Base-by-base conservation (phyloP, 2,797 vertebrate species). In the Lepus oiostolus region DNA sequence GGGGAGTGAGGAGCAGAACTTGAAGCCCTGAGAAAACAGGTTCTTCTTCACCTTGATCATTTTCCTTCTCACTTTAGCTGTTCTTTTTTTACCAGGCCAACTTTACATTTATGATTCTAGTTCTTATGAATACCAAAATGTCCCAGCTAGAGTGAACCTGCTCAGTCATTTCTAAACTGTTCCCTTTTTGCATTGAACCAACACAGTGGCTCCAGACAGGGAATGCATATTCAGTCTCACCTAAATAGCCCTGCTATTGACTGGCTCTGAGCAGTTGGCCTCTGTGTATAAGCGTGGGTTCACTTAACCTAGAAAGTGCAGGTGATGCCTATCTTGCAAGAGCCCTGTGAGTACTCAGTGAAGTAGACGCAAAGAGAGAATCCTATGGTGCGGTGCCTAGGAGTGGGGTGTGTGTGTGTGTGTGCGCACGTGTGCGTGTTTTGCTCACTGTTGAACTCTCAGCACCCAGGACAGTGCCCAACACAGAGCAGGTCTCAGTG, bases 31-130 rank as follows among this genome's bases (percentile, higher is more conserved):
- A 75, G 42, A 88, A 58, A 94, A 70, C 21, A 35, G 47, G 50
- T 82, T 58, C 42, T 87, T 87, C 26, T 82, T 94, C 42, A 30
- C 68, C 60, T 28, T 60, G 67, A 76, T 77, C 71, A 38, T 82
- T 35, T 86, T 79, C 75, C 8, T 93, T 72, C 11, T 8, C 58
- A 1, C 19, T 81, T 85, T 47, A 75, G 5, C 50, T 82, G 60
- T 70, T 60, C 72, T 58, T 58, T 19, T 65, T 74, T 60, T 77
- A 28, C 24, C 62, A 82, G 86, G 42, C 42, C 19, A 32, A 26
- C 6, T 83, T 91, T 79, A 50, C 24, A 63, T 62, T n/a, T 88
- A 60, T 38, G 50, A 72, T n/a, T 74, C 35, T 85, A 58, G 52
- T 62, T 85, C 67, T 94, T 91, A 17, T 26, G 21, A 70, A 63